Percentiles rank a stretch among this genome's conserved stretches.
These are phyloP conservation scores for Bombus superbus DNA, from an alignment of 1,140 invertebrate species.

Conservation along the genomic window DNA sequence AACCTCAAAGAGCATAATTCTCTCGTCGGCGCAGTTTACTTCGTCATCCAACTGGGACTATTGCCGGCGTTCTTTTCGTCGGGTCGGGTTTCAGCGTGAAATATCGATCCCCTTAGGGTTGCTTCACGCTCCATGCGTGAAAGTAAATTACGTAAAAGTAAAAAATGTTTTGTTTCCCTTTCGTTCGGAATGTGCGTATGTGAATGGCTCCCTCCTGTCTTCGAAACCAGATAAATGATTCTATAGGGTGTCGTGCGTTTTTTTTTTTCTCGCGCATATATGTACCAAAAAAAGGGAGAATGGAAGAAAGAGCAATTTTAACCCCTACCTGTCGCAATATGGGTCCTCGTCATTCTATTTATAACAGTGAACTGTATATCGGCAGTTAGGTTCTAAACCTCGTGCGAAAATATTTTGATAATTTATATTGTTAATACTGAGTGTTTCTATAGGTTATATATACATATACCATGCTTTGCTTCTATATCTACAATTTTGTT, in stretches of 20 bases:
- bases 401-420: background rate
- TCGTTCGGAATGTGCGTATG: background rate
- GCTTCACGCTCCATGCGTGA: constrained; percentile 11
- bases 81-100: constrained; percentile 23
- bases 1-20: background rate
- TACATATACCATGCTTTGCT: no score
- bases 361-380: background rate
- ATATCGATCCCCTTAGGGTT: constrained; percentile 48
- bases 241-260: constrained; percentile 2
- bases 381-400: background rate
- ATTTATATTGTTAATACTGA: background rate
- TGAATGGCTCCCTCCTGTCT: constrained; percentile 5
- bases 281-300: background rate
- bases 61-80: background rate
- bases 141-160: constrained; percentile 51
- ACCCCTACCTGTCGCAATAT: background rate
- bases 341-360: background rate
- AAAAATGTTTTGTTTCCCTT: constrained; percentile 33
- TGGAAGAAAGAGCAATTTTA: constrained; percentile 4
- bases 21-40: background rate
- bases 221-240: constrained; percentile 52
- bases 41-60: background rate
- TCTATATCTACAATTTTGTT: no score
- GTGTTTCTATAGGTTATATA: background rate
- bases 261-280: background rate